phyloP scores from a whole-genome alignment of 2,113 vertebrate species.

The Prolemur simus region DNA sequence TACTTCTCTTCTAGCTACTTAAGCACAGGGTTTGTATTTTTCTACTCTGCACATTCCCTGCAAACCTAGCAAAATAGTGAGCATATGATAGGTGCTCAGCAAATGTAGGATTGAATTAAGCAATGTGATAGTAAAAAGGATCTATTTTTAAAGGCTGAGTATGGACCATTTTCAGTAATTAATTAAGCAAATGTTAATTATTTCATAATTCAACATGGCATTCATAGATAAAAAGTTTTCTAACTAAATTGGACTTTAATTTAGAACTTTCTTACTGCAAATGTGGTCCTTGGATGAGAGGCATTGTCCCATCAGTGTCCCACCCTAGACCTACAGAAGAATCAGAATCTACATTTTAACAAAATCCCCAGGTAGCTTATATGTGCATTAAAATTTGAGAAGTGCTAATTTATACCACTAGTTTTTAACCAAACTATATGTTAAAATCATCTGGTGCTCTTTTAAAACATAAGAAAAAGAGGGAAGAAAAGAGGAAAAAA shows the following conservation, averaged over 20 bases:
- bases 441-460: neutral
- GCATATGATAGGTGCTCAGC: neutral
- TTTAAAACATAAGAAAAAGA: neutral
- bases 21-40: neutral
- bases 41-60: neutral
- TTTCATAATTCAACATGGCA: neutral
- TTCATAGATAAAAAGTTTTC: neutral
- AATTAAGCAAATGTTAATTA: conserved; percentile 3
- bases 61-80: neutral
- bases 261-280: neutral
- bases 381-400: neutral
- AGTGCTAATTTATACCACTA: neutral
- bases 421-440: neutral
- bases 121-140: neutral
- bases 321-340: neutral
- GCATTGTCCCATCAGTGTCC: too few relatives aligned
- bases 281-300: neutral
- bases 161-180: neutral
- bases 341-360: neutral
- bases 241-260: neutral
- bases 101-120: neutral
- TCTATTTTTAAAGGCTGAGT: neutral
- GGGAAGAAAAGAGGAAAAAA: neutral
- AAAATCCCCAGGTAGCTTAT: neutral
- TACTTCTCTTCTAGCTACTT: neutral